Evolutionary conservation across 2,888 invertebrate genomes (phyloP).

Genomic region (Agrotis segetum): DNA sequence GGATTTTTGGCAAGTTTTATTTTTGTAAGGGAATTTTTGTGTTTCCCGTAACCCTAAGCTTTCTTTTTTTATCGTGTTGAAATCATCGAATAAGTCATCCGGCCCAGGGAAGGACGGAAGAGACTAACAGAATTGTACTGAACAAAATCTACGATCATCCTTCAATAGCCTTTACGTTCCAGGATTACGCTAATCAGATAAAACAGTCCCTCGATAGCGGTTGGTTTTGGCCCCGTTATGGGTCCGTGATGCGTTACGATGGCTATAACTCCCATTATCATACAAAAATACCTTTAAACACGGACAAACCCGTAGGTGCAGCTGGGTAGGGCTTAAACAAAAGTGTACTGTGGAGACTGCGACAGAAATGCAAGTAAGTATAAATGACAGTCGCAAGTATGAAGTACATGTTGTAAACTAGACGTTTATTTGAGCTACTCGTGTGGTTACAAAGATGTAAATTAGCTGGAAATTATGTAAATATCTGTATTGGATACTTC

Average conservation of each 20-base stretch:
- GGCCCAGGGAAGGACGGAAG: no score
- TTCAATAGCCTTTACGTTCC: no score
- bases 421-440: neutral
- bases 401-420: constrained; percentile 1
- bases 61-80: no score
- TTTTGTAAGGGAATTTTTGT: constrained; percentile 2
- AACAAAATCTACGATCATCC: no score
- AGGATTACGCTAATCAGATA: no score
- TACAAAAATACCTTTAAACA: neutral
- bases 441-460: constrained; percentile 37
- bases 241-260: no score
- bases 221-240: no score
- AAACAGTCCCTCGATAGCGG: no score
- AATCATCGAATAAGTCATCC: no score
- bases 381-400: neutral
- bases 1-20: constrained; percentile 14
- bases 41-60: neutral
- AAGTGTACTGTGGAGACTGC: constrained; percentile 8
- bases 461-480: neutral
- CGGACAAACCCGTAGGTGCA: neutral
- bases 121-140: no score
- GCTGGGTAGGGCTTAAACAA: constrained; percentile 26
- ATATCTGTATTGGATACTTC: no score
- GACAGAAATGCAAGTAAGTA: neutral
- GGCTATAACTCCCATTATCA: neutral